These are phyloP conservation scores for Rhagonycha lutea DNA, from an alignment of 2,888 invertebrate species.

Conservation along the genomic window DNA sequence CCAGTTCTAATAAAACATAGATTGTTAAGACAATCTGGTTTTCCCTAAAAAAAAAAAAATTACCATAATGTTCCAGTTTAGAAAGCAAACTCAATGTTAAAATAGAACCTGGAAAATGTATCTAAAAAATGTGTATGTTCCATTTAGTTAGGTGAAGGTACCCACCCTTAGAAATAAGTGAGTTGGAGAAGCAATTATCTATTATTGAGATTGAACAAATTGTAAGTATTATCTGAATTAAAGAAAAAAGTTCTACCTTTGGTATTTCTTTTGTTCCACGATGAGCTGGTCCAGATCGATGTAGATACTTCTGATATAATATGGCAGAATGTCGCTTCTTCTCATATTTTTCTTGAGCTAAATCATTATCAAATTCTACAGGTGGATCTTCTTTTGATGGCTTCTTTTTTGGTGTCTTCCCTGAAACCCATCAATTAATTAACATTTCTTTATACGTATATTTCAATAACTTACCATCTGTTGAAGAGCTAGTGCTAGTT, in stretches of 20 bases:
- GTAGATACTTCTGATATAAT: conserved; percentile 76
- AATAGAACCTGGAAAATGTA: too few relatives aligned
- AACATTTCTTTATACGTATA: neutral
- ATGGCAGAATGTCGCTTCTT: conserved; percentile 67
- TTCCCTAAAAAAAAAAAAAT: conserved; percentile 60
- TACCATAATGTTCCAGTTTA: neutral
- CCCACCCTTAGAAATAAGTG: too few relatives aligned
- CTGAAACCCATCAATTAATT: neutral
- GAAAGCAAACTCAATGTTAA: neutral
- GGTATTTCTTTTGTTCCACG: conserved; percentile 84
- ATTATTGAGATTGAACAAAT: too few relatives aligned
- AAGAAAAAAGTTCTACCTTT: conserved; percentile 59
- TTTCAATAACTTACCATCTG: conserved; percentile 5
- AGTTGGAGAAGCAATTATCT: too few relatives aligned
- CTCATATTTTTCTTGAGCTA: conserved; percentile 72
- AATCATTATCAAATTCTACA: conserved; percentile 51
- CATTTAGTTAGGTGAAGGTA: too few relatives aligned
- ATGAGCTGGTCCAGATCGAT: conserved; percentile 78
- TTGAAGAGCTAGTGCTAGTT: conserved; percentile 1
- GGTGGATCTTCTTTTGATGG: conserved; percentile 35
- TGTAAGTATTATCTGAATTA: neutral
- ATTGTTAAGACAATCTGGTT: conserved; percentile 71
- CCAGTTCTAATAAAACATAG: conserved; percentile 81
- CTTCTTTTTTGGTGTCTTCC: neutral
- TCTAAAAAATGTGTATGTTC: too few relatives aligned